A percentile compares a stretch with the other conserved stretches of the same genome.
Evolutionary conservation across 2,888 invertebrate genomes (phyloP).

Genomic region (Temnothorax rugatulus): DNA sequence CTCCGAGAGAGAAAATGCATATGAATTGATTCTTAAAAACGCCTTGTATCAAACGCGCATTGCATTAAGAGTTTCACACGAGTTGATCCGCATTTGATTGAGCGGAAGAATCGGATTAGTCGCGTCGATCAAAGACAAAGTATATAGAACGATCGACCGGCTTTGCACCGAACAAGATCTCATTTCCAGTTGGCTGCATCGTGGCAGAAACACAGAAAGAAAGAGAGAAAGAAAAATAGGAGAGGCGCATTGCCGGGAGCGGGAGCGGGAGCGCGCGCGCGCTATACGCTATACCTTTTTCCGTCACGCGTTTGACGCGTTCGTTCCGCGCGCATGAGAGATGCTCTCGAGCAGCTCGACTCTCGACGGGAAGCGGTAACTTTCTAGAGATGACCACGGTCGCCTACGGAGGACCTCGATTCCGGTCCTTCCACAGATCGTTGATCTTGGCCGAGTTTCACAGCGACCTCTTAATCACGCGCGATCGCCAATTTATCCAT

Average conservation of each 20-base stretch:
- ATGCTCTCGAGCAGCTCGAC: neutral
- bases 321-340: constrained; percentile 36
- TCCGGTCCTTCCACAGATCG: constrained; percentile 67
- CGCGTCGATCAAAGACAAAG: constrained; percentile 46
- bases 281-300: neutral
- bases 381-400: constrained; percentile 74
- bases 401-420: constrained; percentile 65
- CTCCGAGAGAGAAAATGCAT: neutral
- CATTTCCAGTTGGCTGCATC: constrained; percentile 29
- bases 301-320: neutral
- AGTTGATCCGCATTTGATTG: constrained; percentile 57
- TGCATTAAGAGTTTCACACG: neutral
- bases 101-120: constrained; percentile 64
- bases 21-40: neutral
- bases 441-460: constrained; percentile 77
- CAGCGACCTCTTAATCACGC: constrained; percentile 64
- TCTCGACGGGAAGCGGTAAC: constrained; percentile 66
- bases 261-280: neutral
- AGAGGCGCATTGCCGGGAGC: constrained; percentile 33
- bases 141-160: neutral
- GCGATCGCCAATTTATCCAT: constrained; percentile 43
- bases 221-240: neutral
- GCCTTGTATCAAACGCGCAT: neutral
- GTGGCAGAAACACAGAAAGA: neutral
- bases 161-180: constrained; percentile 31